A percentile compares a stretch with the other conserved stretches of the same genome.
phyloP scores from a whole-genome alignment of 2,888 invertebrate genomes.

The Helobdella robusta region DNA sequence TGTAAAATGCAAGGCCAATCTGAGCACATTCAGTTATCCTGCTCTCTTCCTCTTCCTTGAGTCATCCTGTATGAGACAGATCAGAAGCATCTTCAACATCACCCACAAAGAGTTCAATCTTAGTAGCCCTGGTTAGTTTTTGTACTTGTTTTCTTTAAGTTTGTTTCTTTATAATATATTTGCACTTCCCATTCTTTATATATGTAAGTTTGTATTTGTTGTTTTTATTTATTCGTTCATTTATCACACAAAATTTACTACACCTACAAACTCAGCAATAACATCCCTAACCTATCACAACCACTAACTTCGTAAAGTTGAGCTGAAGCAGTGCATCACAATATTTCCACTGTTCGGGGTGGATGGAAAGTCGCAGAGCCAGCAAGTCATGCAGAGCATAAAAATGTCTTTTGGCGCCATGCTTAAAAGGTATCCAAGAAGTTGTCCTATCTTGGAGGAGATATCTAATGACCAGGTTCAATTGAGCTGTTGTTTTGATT shows the following conservation, averaged over 20 bases:
- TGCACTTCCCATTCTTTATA: not conserved
- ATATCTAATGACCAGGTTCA: conserved; percentile 28
- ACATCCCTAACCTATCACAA: not conserved
- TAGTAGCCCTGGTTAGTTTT: conserved; percentile 30
- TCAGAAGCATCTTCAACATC: conserved; percentile 34
- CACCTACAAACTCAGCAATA: not conserved
- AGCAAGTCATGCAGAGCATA: conserved; percentile 23
- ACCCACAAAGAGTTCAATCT: conserved; percentile 31
- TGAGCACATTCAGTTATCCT: conserved; percentile 30
- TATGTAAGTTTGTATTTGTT: no score
- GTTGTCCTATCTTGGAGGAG: conserved; percentile 29
- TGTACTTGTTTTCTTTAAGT: not conserved
- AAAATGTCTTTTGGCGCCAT: conserved; percentile 29
- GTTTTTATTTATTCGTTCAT: no score
- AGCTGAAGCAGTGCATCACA: conserved; percentile 33
- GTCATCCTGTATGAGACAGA: conserved; percentile 35
- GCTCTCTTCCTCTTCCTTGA: conserved; percentile 35
- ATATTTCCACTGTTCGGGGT: conserved; percentile 32
- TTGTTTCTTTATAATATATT: not conserved
- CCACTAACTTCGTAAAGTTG: conserved; percentile 26
- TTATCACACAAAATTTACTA: no score
- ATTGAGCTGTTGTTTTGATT: no score
- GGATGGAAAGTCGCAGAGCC: conserved; percentile 16
- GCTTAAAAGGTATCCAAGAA: conserved; percentile 30
- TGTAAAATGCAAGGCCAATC: conserved; percentile 33